These are phyloP conservation scores for Catocala fraxini DNA, from an alignment of 2,888 invertebrate species.

Conservation along the genomic window DNA sequence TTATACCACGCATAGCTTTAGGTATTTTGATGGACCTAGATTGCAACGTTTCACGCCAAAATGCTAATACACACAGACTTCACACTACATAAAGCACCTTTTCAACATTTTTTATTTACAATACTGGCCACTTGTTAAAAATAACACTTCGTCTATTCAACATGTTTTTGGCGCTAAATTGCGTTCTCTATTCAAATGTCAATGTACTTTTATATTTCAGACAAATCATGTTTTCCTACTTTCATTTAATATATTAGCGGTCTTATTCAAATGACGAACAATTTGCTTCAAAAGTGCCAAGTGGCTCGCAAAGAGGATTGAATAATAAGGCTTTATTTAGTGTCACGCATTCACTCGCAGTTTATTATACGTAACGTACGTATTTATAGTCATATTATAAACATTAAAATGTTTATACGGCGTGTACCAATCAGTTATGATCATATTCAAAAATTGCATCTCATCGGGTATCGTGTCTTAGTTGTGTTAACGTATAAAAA, in stretches of 20 bases:
- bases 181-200: slow-evolving; percentile 4
- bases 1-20: no score
- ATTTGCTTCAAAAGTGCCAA: neutral
- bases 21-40: no score
- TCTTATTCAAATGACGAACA: neutral
- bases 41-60: neutral
- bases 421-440: no score
- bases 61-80: neutral
- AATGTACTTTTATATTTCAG: neutral
- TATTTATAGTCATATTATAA: no score
- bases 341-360: no score
- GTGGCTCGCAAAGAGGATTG: neutral
- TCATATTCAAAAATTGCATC: no score
- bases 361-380: no score
- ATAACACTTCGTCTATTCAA: slow-evolving; percentile 6
- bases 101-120: neutral
- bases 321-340: neutral
- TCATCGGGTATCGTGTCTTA: no score
- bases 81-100: neutral
- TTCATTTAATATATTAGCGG: slow-evolving; percentile 5
- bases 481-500: no score
- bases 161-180: slow-evolving; percentile 8
- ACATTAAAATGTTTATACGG: no score
- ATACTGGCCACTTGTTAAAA: neutral
- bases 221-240: slow-evolving; percentile 8